A percentile compares a stretch with the other conserved stretches of the same genome.
Conservation (phyloP, 1,140 invertebrate species). For the Rhopalosiphum maidis region DNA sequence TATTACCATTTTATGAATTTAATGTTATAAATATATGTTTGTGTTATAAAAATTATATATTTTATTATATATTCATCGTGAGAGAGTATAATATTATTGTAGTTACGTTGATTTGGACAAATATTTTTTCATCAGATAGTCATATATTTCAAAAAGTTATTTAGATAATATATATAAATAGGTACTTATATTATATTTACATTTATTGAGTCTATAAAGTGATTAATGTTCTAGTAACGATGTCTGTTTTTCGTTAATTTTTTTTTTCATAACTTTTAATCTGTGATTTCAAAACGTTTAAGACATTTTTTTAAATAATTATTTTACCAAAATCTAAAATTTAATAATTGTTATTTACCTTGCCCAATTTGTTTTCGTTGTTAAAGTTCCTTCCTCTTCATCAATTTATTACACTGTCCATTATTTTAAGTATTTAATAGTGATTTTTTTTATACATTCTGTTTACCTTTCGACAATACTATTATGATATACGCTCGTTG, state of each 20-base stretch:
- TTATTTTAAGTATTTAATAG: slow-evolving; percentile 13
- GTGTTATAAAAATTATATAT: slow-evolving; percentile 15
- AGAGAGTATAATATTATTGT: neutral
- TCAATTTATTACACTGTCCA: neutral
- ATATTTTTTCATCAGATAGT: slow-evolving; percentile 25
- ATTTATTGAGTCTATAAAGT: neutral
- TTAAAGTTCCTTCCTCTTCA: neutral
- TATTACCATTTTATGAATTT: slow-evolving; percentile 48
- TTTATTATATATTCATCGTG: slow-evolving; percentile 13
- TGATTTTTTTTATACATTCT: neutral
- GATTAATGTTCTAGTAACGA: neutral
- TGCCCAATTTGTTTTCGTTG: neutral
- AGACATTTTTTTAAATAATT: slow-evolving; percentile 35
- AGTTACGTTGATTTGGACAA: neutral
- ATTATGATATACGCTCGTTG: neutral
- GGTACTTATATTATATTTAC: neutral
- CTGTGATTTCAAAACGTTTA: slow-evolving; percentile 44
- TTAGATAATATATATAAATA: slow-evolving; percentile 14
- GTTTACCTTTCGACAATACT: neutral
- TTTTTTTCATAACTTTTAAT: neutral
- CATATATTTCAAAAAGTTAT: slow-evolving; percentile 26
- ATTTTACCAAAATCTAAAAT: neutral
- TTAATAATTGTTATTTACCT: neutral
- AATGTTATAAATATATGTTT: neutral
- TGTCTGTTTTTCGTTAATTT: neutral